Base-by-base conservation (phyloP, 2,888 invertebrate species). In the Sussaba pulchella region DNA sequence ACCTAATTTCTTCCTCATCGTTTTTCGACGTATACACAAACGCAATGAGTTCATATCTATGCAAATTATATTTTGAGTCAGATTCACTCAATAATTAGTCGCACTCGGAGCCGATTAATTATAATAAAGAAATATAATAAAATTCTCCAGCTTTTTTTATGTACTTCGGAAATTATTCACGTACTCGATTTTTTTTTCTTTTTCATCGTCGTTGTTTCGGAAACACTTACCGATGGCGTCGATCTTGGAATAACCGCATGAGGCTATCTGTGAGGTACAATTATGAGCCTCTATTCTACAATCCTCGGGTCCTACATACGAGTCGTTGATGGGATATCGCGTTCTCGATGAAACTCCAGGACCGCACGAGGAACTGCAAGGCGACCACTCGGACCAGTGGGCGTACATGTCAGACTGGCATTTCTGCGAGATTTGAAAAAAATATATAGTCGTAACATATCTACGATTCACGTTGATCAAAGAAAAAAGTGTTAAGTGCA, bases 281-380 rank as follows among this genome's bases (percentile, higher is more conserved):
- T 83, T 78, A 10, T 87, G 85, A 24, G 84, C 83, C 19, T 92
- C 88, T 39, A 79, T 81, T 47, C 87, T 90, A 78, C 92, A 92
- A 5, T 91, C 89, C 24, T 89, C 88, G 4, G 85, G 81, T 54
- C 81, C 85, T 5, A 85, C 82, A 47, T 72, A 85, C 1, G 84
- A 41, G 17, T 87, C 87, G 0, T 86, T 82, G 17, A 85, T 72
- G 2, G 81, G 82, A 8, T 67, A 61, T 14, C 98, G 94, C 17
- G 96, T 96, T 76, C 97, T 94, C 75, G 95, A 91, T 69, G 94
- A 93, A 2, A 96, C 94, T 1, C 98, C 98, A 86, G 94, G 94
- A 0, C 98, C 98, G 91, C 98, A 99, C 9, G 96, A 95, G 0
- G 96, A 96, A 45, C 96, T 96, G 93, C 98, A 98, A 0, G 98